Percentiles rank a stretch among this genome's conserved stretches.
These are phyloP conservation scores for Amphipoea oculea DNA, from an alignment of 2,888 invertebrate genomes.

Conservation along the genomic window DNA sequence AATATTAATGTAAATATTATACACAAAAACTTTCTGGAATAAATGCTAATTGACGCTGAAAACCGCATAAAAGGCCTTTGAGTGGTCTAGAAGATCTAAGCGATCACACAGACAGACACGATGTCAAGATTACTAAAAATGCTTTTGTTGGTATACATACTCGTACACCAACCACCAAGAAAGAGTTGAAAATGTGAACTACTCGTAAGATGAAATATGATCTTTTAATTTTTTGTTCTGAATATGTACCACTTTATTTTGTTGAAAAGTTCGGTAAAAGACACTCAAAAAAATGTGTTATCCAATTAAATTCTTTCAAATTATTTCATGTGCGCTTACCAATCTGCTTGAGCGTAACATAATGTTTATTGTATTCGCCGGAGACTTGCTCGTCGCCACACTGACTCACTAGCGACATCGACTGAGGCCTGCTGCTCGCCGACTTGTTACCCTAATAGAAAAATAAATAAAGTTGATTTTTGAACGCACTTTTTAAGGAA, in stretches of 20 bases:
- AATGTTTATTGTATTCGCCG: constrained; percentile 90
- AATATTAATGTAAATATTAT: neutral
- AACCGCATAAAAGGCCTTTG: neutral
- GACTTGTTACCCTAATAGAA: constrained; percentile 84
- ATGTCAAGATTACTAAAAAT: neutral
- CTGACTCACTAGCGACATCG: constrained; percentile 89
- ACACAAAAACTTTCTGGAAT: neutral
- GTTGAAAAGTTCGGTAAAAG: neutral
- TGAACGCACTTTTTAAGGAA: neutral
- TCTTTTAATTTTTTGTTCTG: neutral
- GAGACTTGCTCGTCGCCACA: constrained; percentile 90
- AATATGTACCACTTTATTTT: neutral
- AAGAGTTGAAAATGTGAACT: neutral
- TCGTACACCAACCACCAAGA: no score
- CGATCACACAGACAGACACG: neutral
- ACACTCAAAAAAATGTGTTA: neutral
- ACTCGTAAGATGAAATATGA: neutral
- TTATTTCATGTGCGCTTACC: constrained; percentile 79
- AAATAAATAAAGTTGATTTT: neutral
- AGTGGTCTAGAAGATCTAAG: neutral
- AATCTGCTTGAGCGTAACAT: constrained; percentile 92
- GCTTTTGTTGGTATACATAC: neutral
- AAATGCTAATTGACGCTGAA: neutral
- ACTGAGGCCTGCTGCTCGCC: constrained; percentile 88
- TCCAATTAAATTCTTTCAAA: neutral